Evolutionary conservation across 1,140 invertebrate species (phyloP), one percentile per base, ranked within the genome.

Genomic region (Drosophila eugracilis): DNA sequence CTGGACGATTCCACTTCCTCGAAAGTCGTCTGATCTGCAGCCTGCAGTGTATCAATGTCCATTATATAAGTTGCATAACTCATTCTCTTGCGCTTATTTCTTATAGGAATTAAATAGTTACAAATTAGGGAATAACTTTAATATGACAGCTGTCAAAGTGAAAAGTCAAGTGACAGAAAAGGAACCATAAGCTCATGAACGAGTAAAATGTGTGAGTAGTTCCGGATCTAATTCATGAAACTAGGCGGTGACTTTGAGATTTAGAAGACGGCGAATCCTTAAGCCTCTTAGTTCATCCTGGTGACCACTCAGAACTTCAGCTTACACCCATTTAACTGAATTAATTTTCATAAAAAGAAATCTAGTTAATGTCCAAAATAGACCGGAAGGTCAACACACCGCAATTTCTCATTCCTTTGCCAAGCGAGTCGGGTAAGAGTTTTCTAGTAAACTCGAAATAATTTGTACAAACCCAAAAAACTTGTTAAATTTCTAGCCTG

Each of bases 401-500:
- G 1, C 0, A n/a, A 12, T 39, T 19, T 9, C 5, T 24, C 6
- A 22, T 24, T 24, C 2, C 1, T 6, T 7, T 14, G 12, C 22
- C 5, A 14, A 12, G 21, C 4, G n/a, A n/a, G n/a, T n/a, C 10
- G 14, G 3, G n/a, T 12, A 5, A 22, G 39, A 69, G 36, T 1
- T 30, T 3, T 6, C 9, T 36, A 39, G 39, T 62, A 73, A 73
- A 62, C 34, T 44, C 15, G 4, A 53, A 45, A 53, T 32, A 22
- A 45, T 26, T 5, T 15, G 15, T 36, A 10, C 12, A 19, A 4
- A 10, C 6, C 24, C 41, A 14, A 42, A 39, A 36, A 59, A 76
- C 44, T 65, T 86, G 66, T 65, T 77, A 65, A 63, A 73, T 77
- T 76, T 86, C 24, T 59, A 65, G 28, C 45, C 49, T 65, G 50